Conservation (phyloP, 2,797 vertebrate species). For the Lepidocolaptes lacrymiger region DNA sequence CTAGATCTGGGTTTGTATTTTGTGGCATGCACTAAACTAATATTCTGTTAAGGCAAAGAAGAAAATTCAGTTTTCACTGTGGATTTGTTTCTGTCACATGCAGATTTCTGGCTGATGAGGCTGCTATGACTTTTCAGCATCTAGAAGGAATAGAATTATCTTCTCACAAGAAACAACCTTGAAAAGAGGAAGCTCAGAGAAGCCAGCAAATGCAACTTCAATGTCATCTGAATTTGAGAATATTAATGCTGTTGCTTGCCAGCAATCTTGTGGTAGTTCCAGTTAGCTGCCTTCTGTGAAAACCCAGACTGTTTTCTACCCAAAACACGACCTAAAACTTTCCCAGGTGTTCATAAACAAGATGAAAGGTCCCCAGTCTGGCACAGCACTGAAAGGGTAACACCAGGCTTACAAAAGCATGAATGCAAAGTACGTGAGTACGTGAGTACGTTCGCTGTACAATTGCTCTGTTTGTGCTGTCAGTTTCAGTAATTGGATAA, state of each 20-base stretch:
- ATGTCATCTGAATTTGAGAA: background rate
- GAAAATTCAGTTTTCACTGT: background rate
- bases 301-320: background rate
- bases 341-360: background rate
- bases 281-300: background rate
- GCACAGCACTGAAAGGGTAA: background rate
- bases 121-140: background rate
- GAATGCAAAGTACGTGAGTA: background rate
- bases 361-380: background rate
- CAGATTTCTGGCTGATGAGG: constrained; percentile 17
- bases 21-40: background rate
- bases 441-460: background rate
- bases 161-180: background rate
- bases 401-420: background rate
- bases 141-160: background rate
- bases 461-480: constrained; percentile 25
- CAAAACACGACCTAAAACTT: background rate
- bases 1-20: background rate
- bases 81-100: constrained; percentile 11
- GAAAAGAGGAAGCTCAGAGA: background rate
- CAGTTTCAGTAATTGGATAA: constrained; percentile 52
- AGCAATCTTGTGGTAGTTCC: background rate
- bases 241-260: background rate
- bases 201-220: background rate
- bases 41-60: background rate